Conservation (phyloP, 2,113 vertebrate genomes). For the Campylomormyrus numenius region DNA sequence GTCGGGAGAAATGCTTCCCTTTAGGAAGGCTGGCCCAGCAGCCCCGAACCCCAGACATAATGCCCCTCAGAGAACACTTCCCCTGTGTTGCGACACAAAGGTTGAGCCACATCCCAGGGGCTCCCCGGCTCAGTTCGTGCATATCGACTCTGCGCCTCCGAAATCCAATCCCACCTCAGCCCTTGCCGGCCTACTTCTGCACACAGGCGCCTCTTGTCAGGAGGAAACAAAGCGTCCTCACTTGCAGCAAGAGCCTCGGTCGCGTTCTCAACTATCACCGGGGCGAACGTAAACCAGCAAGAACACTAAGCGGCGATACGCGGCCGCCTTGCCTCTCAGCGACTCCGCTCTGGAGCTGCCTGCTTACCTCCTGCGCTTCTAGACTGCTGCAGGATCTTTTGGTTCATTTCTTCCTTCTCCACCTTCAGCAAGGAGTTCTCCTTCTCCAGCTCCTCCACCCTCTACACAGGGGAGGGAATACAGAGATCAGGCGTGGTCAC, state of each 20-base stretch:
- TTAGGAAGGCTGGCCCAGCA: background rate
- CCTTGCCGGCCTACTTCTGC: slow-evolving; percentile 28
- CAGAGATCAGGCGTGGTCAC: background rate
- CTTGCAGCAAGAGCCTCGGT: slow-evolving; percentile 18
- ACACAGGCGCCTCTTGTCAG: slow-evolving; percentile 37
- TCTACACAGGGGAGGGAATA: slow-evolving; percentile 48
- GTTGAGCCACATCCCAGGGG: background rate
- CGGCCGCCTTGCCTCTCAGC: background rate
- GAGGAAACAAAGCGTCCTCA: slow-evolving; percentile 24
- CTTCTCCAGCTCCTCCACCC: slow-evolving; percentile 74
- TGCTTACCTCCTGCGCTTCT: slow-evolving; percentile 61
- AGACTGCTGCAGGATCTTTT: slow-evolving; percentile 56
- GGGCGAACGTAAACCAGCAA: background rate
- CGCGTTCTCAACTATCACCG: background rate
- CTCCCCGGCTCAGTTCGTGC: slow-evolving; percentile 20
- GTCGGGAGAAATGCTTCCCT: background rate
- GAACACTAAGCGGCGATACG: background rate
- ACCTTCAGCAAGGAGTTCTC: slow-evolving; percentile 80
- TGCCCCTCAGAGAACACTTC: background rate
- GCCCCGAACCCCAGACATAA: background rate
- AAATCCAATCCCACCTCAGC: slow-evolving; percentile 29
- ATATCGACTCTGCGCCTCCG: background rate
- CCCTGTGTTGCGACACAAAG: background rate
- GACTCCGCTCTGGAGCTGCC: background rate
- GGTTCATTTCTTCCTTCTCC: slow-evolving; percentile 85